A percentile compares a stretch with the other conserved stretches of the same genome.
Conservation (phyloP, 2,797 vertebrate genomes). For the Iguana delicatissima region DNA sequence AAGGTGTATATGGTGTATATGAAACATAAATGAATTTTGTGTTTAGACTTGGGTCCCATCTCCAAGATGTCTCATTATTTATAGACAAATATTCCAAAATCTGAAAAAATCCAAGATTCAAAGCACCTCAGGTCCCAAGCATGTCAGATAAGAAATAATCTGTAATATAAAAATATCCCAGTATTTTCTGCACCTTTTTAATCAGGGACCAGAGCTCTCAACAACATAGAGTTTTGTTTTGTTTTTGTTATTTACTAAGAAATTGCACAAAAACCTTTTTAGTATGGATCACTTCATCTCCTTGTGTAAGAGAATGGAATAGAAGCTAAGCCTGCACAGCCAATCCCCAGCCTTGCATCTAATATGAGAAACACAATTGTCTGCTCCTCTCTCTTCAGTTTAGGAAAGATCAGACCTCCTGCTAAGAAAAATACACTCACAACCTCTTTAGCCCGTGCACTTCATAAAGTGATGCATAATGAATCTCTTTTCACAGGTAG, state of each 20-base stretch:
- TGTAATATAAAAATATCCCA: background rate
- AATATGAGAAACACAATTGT: constrained; percentile 36
- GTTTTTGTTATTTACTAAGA: constrained; percentile 31
- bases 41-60: no score
- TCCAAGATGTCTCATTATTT: no score
- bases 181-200: background rate
- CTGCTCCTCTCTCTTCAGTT: constrained; percentile 12
- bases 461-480: constrained; percentile 3
- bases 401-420: constrained; percentile 28
- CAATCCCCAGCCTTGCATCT: background rate
- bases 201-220: constrained; percentile 40
- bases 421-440: constrained; percentile 25
- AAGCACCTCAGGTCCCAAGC: no score
- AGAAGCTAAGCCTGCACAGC: constrained; percentile 46
- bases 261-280: constrained; percentile 45
- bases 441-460: rapidly evolving
- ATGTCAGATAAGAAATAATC: no score
- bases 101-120: no score
- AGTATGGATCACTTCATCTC: constrained; percentile 52
- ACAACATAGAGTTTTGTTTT: constrained; percentile 16
- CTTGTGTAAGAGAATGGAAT: constrained; percentile 10
- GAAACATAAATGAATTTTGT: no score
- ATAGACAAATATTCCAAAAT: no score
- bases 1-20: no score
- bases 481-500: constrained; percentile 32